Base-by-base conservation (phyloP, 2,888 invertebrate species). In the Elgonia sp. region DNA sequence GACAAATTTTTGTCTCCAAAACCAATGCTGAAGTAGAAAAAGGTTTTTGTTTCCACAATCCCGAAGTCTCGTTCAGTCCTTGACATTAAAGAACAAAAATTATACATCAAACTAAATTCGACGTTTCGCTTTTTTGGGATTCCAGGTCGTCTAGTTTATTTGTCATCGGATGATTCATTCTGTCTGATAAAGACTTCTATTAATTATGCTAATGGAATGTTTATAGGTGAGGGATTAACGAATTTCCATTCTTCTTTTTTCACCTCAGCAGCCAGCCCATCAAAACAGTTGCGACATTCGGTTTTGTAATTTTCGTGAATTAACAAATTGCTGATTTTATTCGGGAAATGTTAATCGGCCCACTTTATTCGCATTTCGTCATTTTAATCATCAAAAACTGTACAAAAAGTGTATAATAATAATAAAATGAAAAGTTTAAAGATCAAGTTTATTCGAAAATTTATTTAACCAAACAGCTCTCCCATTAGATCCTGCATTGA, bases 1-100 rank as follows among this genome's bases (percentile, higher is more conserved):
- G n/a, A n/a, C n/a, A n/a, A n/a, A n/a, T n/a, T n/a, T n/a, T n/a
- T n/a, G n/a, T n/a, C n/a, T n/a, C n/a, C 14, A 16, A 40, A 40
- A 57, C 21, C 9, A 18, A 10, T 53, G 53, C 63, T 50, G 81
- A 50, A 70, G 63, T 62, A 53, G 57, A 72, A 65, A 65, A 42
- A 42, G 42, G 18, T 75, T 81, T 76, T 75, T 67, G 62, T 76
- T 76, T 67, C 37, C 73, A 67, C 50, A 82, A 55, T 46, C 40
- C 37, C 29, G 72, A 39, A 50, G 9, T 73, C 21, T 18, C n/a
- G 21, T 75, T 20, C 53, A 67, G 79, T 72, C 84, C 84, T 85
- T 85, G 84, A 80, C 84, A 85, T 85, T 85, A 85, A 85, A 53
- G 70, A 63, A 18, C 16, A 6, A 67, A 63, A 63, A 50, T 55